Percentiles rank a stretch among this genome's conserved stretches.
Evolutionary conservation across 2,797 vertebrate genomes (phyloP).

Genomic region (Selene dorsalis): DNA sequence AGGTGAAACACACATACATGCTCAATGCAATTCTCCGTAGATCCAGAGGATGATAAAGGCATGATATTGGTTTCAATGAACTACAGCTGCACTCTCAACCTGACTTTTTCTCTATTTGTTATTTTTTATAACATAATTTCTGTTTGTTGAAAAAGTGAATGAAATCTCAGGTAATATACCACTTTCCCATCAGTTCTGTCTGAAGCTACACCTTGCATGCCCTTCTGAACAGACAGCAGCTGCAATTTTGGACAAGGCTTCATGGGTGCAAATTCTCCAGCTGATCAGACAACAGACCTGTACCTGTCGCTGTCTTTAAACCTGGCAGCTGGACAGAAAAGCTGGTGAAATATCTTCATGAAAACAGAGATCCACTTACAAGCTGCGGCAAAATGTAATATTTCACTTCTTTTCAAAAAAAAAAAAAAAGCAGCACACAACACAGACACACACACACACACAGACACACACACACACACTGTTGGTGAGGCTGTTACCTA

Average conservation of each 20-base stretch:
- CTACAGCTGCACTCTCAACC: too few relatives aligned
- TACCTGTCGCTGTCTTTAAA: not conserved
- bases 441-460: constrained; percentile 67
- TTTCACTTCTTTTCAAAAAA: not conserved
- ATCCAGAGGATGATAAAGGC: too few relatives aligned
- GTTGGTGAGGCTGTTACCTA: constrained; percentile 71
- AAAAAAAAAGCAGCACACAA: too few relatives aligned
- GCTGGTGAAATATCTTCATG: not conserved
- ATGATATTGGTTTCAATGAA: too few relatives aligned
- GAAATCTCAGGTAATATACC: not conserved
- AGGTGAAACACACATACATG: too few relatives aligned
- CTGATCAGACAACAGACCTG: constrained; percentile 20
- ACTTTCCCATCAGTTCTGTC: not conserved
- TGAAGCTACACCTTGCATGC: not conserved
- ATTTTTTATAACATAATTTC: not conserved
- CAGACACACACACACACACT: constrained; percentile 62
- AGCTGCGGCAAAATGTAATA: not conserved
- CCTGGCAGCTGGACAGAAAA: not conserved
- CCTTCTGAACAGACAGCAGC: not conserved
- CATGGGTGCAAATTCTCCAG: not conserved
- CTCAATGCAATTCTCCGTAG: too few relatives aligned
- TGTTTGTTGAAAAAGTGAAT: not conserved
- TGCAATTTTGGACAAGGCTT: not conserved
- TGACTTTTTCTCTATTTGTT: not conserved
- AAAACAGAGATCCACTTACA: not conserved